These are phyloP conservation scores for Helicoverpa armigera DNA, from an alignment of 1,140 invertebrate species.

Conservation along the genomic window DNA sequence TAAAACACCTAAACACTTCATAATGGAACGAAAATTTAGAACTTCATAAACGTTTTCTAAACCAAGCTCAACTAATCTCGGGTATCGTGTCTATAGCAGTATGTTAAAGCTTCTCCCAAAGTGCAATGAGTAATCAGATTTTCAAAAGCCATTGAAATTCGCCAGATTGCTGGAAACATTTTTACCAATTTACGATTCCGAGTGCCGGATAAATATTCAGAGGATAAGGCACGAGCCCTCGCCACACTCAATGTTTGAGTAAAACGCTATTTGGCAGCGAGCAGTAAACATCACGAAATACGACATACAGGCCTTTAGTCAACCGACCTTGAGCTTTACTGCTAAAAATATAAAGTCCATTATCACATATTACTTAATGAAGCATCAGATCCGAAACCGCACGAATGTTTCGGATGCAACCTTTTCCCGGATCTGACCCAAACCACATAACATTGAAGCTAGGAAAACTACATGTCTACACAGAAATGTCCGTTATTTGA, in stretches of 20 bases:
- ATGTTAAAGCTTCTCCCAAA: neutral
- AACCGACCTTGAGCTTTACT: neutral
- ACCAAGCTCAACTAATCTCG: neutral
- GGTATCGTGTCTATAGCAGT: neutral
- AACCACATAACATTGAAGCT: neutral
- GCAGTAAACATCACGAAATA: neutral
- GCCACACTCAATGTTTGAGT: constrained; percentile 18
- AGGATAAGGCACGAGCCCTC: constrained; percentile 2
- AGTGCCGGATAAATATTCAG: constrained; percentile 34
- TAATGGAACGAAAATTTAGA: no score
- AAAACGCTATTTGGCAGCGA: constrained; percentile 24
- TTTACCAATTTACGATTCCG: constrained; percentile 23
- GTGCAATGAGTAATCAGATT: neutral
- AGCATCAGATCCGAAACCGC: neutral
- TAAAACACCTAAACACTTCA: no score
- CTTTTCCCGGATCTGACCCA: constrained; percentile 4
- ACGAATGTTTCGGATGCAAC: constrained; percentile 8
- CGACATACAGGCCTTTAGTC: neutral
- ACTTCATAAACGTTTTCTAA: no score
- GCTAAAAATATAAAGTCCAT: neutral
- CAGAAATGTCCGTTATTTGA: neutral
- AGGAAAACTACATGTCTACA: no score
- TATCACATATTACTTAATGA: neutral
- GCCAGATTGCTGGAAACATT: neutral
- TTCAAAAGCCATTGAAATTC: neutral